Evolutionary conservation across 2,113 vertebrate species (phyloP).

Genomic region (Bubo blakistoni): DNA sequence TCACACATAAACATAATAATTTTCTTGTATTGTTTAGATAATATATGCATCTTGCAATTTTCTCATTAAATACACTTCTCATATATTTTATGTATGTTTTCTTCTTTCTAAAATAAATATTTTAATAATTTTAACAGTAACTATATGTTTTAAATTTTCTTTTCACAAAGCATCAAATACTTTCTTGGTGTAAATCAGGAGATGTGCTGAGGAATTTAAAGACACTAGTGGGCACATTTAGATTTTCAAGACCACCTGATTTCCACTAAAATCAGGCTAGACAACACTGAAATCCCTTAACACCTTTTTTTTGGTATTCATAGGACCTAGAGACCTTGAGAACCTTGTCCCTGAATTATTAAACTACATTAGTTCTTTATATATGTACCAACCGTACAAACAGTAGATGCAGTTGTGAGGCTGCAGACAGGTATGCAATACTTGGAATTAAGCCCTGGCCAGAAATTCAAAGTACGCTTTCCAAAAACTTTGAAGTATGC

Average conservation of each 20-base stretch:
- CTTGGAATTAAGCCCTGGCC: constrained; percentile 29
- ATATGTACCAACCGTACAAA: background rate
- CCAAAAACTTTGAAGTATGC: constrained; percentile 36
- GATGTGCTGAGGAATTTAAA: background rate
- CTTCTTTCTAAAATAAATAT: background rate
- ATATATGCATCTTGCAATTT: background rate
- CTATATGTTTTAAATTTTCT: background rate
- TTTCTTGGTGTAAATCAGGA: background rate
- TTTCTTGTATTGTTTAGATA: background rate
- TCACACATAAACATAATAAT: background rate
- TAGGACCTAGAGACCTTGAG: background rate
- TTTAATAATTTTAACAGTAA: background rate
- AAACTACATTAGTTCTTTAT: background rate
- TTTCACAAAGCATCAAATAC: background rate
- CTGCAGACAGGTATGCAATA: constrained; percentile 22
- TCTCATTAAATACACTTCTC: background rate
- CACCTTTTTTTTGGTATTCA: background rate
- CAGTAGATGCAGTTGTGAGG: background rate
- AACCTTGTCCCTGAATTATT: background rate
- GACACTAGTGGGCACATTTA: background rate
- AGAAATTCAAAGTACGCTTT: constrained; percentile 46
- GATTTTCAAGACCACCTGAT: background rate
- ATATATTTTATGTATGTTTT: background rate
- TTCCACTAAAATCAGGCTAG: background rate
- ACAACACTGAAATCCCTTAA: background rate